Percentiles rank a stretch among this genome's conserved stretches.
Conservation (phyloP, 2,797 vertebrate genomes). For the Aythya fuligula region DNA sequence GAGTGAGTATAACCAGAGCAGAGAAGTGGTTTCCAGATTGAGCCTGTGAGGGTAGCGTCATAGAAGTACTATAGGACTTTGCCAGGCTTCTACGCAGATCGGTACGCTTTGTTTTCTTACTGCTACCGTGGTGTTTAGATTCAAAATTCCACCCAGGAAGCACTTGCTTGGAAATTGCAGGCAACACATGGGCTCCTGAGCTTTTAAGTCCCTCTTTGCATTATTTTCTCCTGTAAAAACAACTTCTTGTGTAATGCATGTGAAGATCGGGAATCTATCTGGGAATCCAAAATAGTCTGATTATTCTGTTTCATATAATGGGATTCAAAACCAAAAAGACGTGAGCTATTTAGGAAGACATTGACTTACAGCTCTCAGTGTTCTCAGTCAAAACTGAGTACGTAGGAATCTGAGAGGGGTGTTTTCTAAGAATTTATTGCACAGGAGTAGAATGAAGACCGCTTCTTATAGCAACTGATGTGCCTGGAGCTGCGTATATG, state of each 20-base stretch:
- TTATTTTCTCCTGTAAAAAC: not conserved
- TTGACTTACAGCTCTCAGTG: not conserved
- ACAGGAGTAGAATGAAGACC: not conserved
- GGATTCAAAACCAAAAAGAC: not conserved
- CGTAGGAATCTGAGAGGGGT: not conserved
- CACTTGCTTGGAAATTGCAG: not conserved
- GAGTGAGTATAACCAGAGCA: not conserved
- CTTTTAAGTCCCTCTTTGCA: not conserved
- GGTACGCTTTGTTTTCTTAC: not conserved
- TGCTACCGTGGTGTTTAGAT: not conserved
- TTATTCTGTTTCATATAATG: not conserved
- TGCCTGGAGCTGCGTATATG: not conserved
- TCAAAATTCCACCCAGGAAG: not conserved
- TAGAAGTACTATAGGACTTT: not conserved
- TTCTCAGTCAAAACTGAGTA: not conserved
- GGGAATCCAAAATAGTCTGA: not conserved
- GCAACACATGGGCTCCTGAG: not conserved
- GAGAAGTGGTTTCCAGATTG: not conserved
- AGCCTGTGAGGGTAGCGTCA: not conserved
- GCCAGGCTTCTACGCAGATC: not conserved
- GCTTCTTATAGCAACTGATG: not conserved
- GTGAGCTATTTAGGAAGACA: not conserved
- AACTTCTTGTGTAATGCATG: not conserved
- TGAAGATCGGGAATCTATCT: not conserved
- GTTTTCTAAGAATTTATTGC: not conserved